Evolutionary conservation across 2,888 invertebrate species (phyloP).

Genomic region (Phalera bucephala): DNA sequence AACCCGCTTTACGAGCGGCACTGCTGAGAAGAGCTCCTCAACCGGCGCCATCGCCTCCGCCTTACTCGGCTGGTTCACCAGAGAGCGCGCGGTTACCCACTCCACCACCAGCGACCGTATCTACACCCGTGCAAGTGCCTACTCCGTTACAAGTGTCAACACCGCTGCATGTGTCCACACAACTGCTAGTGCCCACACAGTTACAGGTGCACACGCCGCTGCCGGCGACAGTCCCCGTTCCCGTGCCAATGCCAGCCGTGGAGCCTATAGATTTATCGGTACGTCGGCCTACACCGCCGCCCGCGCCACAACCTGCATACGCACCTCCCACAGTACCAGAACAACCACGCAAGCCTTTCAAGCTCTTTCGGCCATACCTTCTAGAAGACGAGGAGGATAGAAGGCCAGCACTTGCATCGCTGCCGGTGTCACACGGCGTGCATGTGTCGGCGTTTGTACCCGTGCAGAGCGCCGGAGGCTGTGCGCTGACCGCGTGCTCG

Average conservation of each 20-base stretch:
- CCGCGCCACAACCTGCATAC: conserved; percentile 51
- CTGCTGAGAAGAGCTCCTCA: conserved; percentile 80
- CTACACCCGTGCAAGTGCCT: conserved; percentile 41
- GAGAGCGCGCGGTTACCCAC: conserved; percentile 72
- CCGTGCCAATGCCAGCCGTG: conserved; percentile 45
- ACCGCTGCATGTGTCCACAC: conserved; percentile 40
- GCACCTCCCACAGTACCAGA: conserved; percentile 49
- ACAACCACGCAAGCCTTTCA: conserved; percentile 85
- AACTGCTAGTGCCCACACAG: conserved; percentile 40
- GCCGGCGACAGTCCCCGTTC: conserved; percentile 45
- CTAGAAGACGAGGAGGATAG: conserved; percentile 84
- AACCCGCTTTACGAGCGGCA: conserved; percentile 89
- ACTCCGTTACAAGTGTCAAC: conserved; percentile 39
- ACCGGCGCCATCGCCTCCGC: conserved; percentile 75
- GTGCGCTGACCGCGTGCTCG: conserved; percentile 61
- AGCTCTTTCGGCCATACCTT: conserved; percentile 90
- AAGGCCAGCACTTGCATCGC: conserved; percentile 58
- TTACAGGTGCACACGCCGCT: conserved; percentile 40
- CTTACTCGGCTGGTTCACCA: conserved; percentile 68
- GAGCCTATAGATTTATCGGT: conserved; percentile 70
- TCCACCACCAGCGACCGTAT: conserved; percentile 55
- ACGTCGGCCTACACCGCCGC: conserved; percentile 60
- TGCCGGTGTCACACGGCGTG: conserved; percentile 60
- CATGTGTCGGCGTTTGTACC: conserved; percentile 77
- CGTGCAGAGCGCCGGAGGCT: conserved; percentile 70